Percentiles rank a stretch among this genome's conserved stretches.
These are phyloP conservation scores for Drosophila lacteicornis DNA, from an alignment of 1,140 invertebrate species.

Conservation along the genomic window DNA sequence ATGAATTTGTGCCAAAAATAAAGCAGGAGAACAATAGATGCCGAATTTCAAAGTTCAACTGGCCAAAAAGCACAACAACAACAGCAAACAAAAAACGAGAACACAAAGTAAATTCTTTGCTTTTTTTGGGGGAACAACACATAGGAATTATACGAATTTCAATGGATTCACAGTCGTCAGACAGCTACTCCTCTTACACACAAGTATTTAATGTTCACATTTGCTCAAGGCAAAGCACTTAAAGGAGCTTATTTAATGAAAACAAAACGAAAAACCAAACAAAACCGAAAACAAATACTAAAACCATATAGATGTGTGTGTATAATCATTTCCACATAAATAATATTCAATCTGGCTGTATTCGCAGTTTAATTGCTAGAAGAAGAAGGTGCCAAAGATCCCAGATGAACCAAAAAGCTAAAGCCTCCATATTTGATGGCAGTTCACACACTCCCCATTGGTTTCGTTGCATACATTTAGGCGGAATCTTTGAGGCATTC, in stretches of 20 bases:
- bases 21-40: slow-evolving; percentile 34
- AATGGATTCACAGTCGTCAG: slow-evolving; percentile 58
- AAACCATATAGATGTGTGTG: slow-evolving; percentile 44
- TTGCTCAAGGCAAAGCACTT: slow-evolving; percentile 59
- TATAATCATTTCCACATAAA: slow-evolving; percentile 32
- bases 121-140: slow-evolving; percentile 82
- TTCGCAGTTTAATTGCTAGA: slow-evolving; percentile 51
- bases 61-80: slow-evolving; percentile 52
- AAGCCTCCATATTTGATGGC: slow-evolving; percentile 2
- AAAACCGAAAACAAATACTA: slow-evolving; percentile 42
- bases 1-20: slow-evolving; percentile 55
- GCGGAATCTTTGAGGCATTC: slow-evolving; percentile 28
- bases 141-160: slow-evolving; percentile 85
- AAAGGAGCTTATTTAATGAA: slow-evolving; percentile 76
- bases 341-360: slow-evolving; percentile 51
- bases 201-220: slow-evolving; percentile 56
- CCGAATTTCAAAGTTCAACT: slow-evolving; percentile 24
- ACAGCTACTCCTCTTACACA: slow-evolving; percentile 46
- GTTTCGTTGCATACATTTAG: slow-evolving; percentile 53
- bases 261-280: slow-evolving; percentile 22
- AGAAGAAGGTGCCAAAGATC: slow-evolving; percentile 40
- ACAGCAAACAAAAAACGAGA: slow-evolving; percentile 41
- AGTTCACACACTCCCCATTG: slow-evolving; percentile 38
- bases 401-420: slow-evolving; percentile 39
- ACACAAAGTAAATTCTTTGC: slow-evolving; percentile 67